These are phyloP conservation scores for Oryzias dopingdopingensis DNA, from an alignment of 2,797 vertebrate genomes.

Conservation along the genomic window DNA sequence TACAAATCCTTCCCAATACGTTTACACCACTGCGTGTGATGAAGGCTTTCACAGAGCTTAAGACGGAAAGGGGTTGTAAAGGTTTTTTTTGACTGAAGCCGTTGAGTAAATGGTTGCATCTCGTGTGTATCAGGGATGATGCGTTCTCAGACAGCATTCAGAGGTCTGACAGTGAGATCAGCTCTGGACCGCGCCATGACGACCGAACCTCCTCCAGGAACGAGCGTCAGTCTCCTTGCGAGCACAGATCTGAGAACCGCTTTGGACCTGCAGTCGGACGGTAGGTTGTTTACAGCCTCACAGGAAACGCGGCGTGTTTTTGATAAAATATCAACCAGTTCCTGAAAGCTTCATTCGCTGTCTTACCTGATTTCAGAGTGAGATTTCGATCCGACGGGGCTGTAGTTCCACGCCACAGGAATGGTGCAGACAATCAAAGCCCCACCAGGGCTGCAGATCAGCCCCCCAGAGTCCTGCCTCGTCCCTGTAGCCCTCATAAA, in stretches of 20 bases:
- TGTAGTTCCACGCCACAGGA: constrained; percentile 85
- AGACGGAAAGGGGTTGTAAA: constrained; percentile 3
- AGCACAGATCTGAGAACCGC: constrained; percentile 86
- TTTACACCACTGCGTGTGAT: too few relatives aligned
- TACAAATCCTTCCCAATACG: too few relatives aligned
- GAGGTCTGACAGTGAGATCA: constrained; percentile 86
- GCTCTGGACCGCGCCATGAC: constrained; percentile 82
- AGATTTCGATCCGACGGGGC: constrained; percentile 90
- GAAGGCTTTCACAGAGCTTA: not conserved
- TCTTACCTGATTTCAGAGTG: constrained; percentile 70
- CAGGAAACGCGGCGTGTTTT: not conserved
- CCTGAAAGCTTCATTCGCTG: not conserved
- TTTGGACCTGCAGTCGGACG: constrained; percentile 87
- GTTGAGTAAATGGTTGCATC: constrained; percentile 11
- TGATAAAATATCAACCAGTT: not conserved
- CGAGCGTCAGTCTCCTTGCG: constrained; percentile 83
- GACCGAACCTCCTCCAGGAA: constrained; percentile 86
- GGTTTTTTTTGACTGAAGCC: constrained; percentile 6
- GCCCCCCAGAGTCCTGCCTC: constrained; percentile 86
- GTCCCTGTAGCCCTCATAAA: constrained; percentile 93
- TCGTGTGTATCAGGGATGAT: constrained; percentile 82
- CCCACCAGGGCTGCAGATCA: constrained; percentile 82
- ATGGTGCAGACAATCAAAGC: constrained; percentile 84
- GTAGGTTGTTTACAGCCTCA: constrained; percentile 51
- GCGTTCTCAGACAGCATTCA: constrained; percentile 89